Conservation (phyloP, 2,113 vertebrate species). For the Gymnocephalus cernua region DNA sequence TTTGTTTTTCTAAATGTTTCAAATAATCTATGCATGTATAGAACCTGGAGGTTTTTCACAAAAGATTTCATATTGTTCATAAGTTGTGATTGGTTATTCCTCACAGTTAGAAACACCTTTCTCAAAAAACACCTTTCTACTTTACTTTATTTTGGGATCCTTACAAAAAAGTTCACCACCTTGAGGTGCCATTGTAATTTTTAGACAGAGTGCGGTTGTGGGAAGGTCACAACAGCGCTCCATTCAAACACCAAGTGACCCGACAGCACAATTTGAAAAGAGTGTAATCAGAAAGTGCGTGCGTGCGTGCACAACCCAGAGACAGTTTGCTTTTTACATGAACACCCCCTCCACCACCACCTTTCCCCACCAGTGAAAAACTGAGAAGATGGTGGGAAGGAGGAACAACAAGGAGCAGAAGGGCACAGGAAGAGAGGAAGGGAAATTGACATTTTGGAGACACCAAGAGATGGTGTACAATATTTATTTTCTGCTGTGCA, state of each 20-base stretch:
- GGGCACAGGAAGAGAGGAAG: constrained; percentile 5
- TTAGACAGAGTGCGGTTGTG: constrained; percentile 28
- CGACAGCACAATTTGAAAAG: constrained; percentile 35
- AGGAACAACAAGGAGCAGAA: constrained; percentile 8
- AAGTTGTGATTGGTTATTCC: neutral
- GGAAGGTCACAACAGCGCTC: constrained; percentile 63
- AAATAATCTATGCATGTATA: neutral
- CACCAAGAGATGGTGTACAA: neutral
- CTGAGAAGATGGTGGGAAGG: constrained; percentile 41
- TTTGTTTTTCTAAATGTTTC: too few relatives aligned
- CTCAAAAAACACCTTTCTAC: neutral
- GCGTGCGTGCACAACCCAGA: constrained; percentile 39
- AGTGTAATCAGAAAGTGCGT: constrained; percentile 51
- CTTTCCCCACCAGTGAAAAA: constrained; percentile 32
- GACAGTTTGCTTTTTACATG: constrained; percentile 72
- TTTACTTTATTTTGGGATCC: constrained; percentile 5
- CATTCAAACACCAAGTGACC: constrained; percentile 48
- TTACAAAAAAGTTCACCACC: constrained; percentile 21
- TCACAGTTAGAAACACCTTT: neutral
- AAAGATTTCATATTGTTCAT: neutral
- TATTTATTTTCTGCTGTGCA: neutral
- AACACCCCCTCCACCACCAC: constrained; percentile 36
- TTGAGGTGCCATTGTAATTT: constrained; percentile 38
- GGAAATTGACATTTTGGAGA: neutral
- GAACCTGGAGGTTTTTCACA: neutral